Evolutionary conservation across 2,797 vertebrate genomes (phyloP), one percentile per base, ranked within the genome.

Genomic region (Semaprochilodus insignis): DNA sequence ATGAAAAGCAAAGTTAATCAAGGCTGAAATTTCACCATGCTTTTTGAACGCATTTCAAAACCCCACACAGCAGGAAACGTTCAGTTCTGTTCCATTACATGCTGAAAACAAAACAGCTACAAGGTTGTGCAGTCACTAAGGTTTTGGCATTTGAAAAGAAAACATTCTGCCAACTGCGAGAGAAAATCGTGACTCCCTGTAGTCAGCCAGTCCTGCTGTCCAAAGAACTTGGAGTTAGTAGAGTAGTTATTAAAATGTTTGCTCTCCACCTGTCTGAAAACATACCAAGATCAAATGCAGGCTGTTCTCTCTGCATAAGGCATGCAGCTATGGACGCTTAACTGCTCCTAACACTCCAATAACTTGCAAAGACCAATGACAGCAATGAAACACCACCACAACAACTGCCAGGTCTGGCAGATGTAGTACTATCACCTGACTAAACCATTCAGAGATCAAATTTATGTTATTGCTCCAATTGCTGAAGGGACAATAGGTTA

Each of bases 131-230:
- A 86, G 81, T 70, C 71, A 88, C 86, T 85, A 83, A 52, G 21
- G 70, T 86, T 90, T 91, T 93, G 87, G 90, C 89, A 88, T 89
- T 92, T 91, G 86, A 82, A 91, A 86, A 85, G 77, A 89, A 84
- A 86, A 81, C 86, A 82, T 59, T 67, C 31, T 48, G 80, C 88
- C 77, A 85, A 87, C 82, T 70, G 77, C 80, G 60, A 72, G 69
- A 82, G 40, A 62, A 82, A 77, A 77, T 36, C 74, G 51, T 23
- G 31, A 70, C 57, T 67, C 78, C 34, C 27, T 63, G 31, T 34
- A 57, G 63, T 80, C 57, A 57, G 63, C 76, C 57, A 57, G 59
- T 83, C 25, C 34, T 81, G 44, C 73, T 62, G 25, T 51, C 54
- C 55, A 51, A 44, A 76, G 59, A 23, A 36, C 40, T 25, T 54